Evolutionary conservation across 1,140 invertebrate genomes (phyloP).

Genomic region (Neomicropteryx cornuta): DNA sequence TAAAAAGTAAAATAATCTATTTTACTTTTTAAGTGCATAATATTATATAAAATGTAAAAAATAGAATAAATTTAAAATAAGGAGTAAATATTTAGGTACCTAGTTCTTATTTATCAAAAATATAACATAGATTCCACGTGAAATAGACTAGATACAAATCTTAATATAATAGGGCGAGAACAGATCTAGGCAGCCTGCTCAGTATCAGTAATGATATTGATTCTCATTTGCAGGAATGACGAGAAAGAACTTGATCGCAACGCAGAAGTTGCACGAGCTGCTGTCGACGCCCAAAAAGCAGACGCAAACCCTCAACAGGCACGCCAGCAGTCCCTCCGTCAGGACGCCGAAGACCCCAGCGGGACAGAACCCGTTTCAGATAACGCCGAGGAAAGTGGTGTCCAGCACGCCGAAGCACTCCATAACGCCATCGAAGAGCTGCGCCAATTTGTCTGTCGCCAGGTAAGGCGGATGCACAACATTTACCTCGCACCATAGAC

Average conservation of each 20-base stretch:
- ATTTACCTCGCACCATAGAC: neutral
- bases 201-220: constrained; percentile 21
- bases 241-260: constrained; percentile 50
- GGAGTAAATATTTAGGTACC: too few species aligned
- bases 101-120: constrained; percentile 15
- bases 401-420: constrained; percentile 32
- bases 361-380: constrained; percentile 24
- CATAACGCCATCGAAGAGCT: constrained; percentile 32
- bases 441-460: constrained; percentile 27
- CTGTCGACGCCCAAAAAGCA: constrained; percentile 55
- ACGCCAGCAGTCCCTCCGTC: constrained; percentile 35
- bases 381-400: constrained; percentile 33
- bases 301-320: constrained; percentile 27
- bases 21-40: too few species aligned
- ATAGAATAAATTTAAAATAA: too few species aligned
- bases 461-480: constrained; percentile 16
- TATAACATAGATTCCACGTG: constrained; percentile 1
- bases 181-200: too few species aligned
- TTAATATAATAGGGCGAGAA: too few species aligned
- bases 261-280: constrained; percentile 62
- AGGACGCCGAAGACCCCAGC: constrained; percentile 26
- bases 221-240: constrained; percentile 27
- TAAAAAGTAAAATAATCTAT: too few species aligned
- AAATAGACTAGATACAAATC: too few species aligned
- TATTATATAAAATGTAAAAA: too few species aligned